A percentile compares a stretch with the other conserved stretches of the same genome.
Conservation (phyloP, 2,113 vertebrate genomes). For the Colius striatus region DNA sequence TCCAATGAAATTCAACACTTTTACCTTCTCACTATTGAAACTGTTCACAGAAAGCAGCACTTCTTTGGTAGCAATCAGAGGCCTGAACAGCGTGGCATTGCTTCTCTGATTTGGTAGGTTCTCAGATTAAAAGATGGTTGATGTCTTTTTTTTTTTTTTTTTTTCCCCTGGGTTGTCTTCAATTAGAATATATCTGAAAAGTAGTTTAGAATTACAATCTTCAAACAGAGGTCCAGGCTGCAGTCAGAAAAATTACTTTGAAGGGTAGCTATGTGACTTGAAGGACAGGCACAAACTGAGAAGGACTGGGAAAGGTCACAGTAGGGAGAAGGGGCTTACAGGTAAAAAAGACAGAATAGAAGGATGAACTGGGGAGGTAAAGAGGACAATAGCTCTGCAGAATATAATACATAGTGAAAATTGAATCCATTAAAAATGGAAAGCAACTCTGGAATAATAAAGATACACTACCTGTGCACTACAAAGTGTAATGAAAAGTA, state of each 20-base stretch:
- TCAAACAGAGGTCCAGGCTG: conserved; percentile 36
- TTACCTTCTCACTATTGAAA: background rate
- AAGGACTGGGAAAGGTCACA: conserved; percentile 49
- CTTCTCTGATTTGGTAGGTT: background rate
- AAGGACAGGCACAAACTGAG: conserved; percentile 16
- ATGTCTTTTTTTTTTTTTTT: background rate
- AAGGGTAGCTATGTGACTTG: conserved; percentile 28
- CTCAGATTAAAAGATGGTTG: conserved; percentile 14
- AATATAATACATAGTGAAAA: conserved; percentile 34
- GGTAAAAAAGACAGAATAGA: conserved; percentile 26
- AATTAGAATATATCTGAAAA: conserved; percentile 43
- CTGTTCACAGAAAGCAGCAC: background rate
- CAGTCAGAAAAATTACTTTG: conserved; percentile 52
- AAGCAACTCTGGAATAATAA: conserved; percentile 50
- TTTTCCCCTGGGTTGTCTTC: background rate
- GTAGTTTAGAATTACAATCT: conserved; percentile 37
- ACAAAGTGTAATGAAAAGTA: conserved; percentile 29
- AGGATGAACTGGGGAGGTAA: conserved; percentile 36
- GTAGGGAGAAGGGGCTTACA: conserved; percentile 12
- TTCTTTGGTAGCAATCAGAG: background rate
- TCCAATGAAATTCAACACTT: conserved; percentile 11
- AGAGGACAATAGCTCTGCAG: conserved; percentile 53
- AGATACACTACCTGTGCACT: background rate
- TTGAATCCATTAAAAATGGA: conserved; percentile 52
- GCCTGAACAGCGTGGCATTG: background rate